A percentile compares a stretch with the other conserved stretches of the same genome.
phyloP scores from a whole-genome alignment of 2,113 vertebrate species.

The Antechinus stuartii region DNA sequence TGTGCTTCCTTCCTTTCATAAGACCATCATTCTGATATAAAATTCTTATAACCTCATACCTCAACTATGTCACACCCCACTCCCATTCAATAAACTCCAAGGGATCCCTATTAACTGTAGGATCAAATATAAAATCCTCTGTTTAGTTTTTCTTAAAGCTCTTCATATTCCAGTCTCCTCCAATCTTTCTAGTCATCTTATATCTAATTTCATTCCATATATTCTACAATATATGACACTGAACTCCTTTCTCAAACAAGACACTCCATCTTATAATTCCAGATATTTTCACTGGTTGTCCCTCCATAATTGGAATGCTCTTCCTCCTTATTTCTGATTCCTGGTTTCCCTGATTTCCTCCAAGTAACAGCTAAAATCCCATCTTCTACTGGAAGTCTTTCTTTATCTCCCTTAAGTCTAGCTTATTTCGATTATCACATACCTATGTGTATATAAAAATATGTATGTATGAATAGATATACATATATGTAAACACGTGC shows the following conservation, averaged over 20 bases:
- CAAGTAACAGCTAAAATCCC: neutral
- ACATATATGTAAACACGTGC: neutral
- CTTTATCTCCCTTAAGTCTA: neutral
- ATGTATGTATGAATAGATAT: neutral
- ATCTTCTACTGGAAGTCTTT: neutral
- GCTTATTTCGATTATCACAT: neutral
- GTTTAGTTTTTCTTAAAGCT: neutral
- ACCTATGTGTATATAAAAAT: neutral
- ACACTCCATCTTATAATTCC: neutral
- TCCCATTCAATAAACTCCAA: too few species aligned
- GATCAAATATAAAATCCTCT: too few species aligned
- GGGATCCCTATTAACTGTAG: too few species aligned
- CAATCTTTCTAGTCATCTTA: too few species aligned
- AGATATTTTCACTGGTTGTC: neutral
- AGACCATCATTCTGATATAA: neutral
- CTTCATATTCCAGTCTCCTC: neutral
- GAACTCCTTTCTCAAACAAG: neutral
- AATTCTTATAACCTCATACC: neutral
- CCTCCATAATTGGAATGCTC: neutral
- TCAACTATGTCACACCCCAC: neutral
- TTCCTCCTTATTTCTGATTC: neutral
- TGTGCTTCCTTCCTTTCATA: neutral
- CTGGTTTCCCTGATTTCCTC: neutral
- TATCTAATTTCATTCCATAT: neutral
- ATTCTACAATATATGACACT: neutral